Evolutionary conservation across 2,797 vertebrate genomes (phyloP).

Genomic region (Menidia menidia): DNA sequence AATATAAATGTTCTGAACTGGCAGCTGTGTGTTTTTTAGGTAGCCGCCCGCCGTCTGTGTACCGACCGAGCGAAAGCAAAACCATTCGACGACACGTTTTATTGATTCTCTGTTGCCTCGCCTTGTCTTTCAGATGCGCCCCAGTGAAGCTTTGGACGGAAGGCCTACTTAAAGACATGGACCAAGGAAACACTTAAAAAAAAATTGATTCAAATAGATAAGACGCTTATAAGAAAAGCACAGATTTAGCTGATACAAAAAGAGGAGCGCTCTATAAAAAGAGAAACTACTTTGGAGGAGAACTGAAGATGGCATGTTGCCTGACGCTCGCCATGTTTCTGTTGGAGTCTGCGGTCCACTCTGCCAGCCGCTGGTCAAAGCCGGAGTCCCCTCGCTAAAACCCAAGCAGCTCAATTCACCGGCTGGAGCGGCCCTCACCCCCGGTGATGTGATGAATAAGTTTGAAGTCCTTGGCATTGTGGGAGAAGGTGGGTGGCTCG

Average conservation of each 20-base stretch:
- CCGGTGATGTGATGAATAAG: conserved; percentile 99
- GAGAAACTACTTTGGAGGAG: conserved; percentile 13
- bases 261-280: conserved; percentile 14
- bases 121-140: conserved; percentile 45
- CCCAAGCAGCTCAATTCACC: conserved; percentile 85
- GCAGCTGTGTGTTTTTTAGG: conserved; percentile 51
- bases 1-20: conserved; percentile 61
- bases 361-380: conserved; percentile 51
- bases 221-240: conserved; percentile 1
- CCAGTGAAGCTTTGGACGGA: conserved; percentile 41
- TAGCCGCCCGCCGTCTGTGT: conserved; percentile 18
- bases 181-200: conserved; percentile 42
- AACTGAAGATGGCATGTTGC: conserved; percentile 64
- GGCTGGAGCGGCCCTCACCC: conserved; percentile 95
- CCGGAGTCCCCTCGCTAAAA: conserved; percentile 74
- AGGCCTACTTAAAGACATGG: conserved; percentile 31
- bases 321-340: conserved; percentile 44
- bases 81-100: conserved; percentile 28
- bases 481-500: conserved; percentile 94
- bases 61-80: conserved; percentile 43
- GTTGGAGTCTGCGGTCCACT: conserved; percentile 58
- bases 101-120: conserved; percentile 34
- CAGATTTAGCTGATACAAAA: neutral
- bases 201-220: conserved; percentile 32
- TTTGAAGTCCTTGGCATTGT: conserved; percentile 99